phyloP scores from a whole-genome alignment of 2,113 vertebrate genomes.

The Pogona vitticeps region DNA sequence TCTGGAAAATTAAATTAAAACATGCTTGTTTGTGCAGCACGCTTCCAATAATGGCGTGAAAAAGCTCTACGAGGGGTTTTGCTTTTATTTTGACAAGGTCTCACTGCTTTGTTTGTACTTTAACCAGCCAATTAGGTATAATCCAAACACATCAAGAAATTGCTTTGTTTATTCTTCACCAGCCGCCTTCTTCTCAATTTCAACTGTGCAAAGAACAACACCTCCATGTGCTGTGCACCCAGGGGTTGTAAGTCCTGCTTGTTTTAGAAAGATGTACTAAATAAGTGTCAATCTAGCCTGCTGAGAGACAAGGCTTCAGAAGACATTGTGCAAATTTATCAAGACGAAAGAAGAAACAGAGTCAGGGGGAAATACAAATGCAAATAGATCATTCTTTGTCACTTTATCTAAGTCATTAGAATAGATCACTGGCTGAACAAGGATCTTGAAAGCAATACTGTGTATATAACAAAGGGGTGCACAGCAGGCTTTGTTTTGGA shows the following conservation, averaged over 20 bases:
- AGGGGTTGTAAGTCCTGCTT: not conserved
- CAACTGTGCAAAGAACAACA: not conserved
- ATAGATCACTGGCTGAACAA: constrained; percentile 3
- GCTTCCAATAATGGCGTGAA: not conserved
- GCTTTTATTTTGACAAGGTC: not conserved
- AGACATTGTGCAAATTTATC: constrained; percentile 30
- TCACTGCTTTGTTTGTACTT: not conserved
- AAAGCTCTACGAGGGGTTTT: not conserved
- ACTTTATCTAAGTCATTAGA: not conserved
- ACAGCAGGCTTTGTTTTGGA: not conserved
- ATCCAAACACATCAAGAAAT: constrained; percentile 24
- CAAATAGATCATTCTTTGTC: not conserved
- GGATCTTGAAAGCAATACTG: not conserved
- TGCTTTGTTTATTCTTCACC: constrained; percentile 31
- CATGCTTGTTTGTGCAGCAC: not conserved
- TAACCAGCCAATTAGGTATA: not conserved
- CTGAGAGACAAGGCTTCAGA: constrained; percentile 20
- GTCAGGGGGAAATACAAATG: constrained; percentile 1
- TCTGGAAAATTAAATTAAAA: not conserved
- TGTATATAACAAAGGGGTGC: not conserved
- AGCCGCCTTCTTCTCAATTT: not conserved
- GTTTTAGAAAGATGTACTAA: constrained; percentile 23
- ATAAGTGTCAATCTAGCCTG: not conserved
- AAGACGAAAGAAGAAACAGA: not conserved
- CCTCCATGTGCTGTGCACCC: not conserved